A percentile compares a stretch with the other conserved stretches of the same genome.
Conservation (phyloP, 2,797 vertebrate genomes). For the Sebastes nivosus region DNA sequence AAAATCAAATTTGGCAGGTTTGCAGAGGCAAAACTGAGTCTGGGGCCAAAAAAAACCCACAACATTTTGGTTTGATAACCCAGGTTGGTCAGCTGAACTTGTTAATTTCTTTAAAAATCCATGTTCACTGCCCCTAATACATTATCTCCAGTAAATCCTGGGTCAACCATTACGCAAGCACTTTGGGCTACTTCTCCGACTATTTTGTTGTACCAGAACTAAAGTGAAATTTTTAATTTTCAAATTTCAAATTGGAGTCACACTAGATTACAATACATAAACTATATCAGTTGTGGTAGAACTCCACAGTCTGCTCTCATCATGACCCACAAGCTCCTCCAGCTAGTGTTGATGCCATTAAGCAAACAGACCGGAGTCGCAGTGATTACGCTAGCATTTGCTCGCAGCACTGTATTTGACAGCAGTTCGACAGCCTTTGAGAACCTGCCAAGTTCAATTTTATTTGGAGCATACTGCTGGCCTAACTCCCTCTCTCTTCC, state of each 20-base stretch:
- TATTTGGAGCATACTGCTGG: slow-evolving; percentile 40
- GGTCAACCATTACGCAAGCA: neutral
- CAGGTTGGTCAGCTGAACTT: neutral
- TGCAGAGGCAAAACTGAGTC: neutral
- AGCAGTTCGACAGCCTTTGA: slow-evolving; percentile 22
- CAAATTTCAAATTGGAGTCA: neutral
- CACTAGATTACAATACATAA: neutral
- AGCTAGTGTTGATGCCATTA: neutral
- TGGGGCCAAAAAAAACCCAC: neutral
- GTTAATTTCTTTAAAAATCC: neutral
- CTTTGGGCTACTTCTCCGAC: neutral
- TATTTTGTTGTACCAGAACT: neutral
- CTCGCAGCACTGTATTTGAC: slow-evolving; percentile 8
- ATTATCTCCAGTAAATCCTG: neutral
- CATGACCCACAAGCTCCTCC: neutral
- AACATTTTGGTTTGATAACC: neutral
- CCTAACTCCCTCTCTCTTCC: neutral
- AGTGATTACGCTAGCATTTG: neutral
- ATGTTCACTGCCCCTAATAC: accelerated
- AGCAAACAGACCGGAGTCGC: neutral
- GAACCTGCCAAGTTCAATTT: slow-evolving; percentile 55
- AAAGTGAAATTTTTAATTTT: slow-evolving; percentile 1
- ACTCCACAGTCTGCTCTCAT: neutral
- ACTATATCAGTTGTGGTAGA: neutral
- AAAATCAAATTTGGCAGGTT: slow-evolving; percentile 52